A percentile compares a stretch with the other conserved stretches of the same genome.
phyloP scores from a whole-genome alignment of 2,888 invertebrate genomes.

The Trichogramma dendrolimi region DNA sequence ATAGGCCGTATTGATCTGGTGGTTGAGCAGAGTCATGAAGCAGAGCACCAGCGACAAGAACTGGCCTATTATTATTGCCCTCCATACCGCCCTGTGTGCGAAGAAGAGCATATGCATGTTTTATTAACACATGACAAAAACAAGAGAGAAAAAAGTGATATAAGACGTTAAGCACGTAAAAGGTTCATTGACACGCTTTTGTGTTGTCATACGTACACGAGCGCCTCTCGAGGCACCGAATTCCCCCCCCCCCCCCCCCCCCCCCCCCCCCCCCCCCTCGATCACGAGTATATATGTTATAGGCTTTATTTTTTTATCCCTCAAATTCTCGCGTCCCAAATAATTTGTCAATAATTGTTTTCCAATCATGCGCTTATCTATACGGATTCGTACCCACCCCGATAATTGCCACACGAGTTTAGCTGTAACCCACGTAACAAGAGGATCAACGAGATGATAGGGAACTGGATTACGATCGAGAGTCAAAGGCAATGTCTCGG shows the following conservation, averaged over 20 bases:
- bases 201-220: not conserved
- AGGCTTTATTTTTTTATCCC: too few species aligned
- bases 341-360: too few species aligned
- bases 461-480: too few species aligned
- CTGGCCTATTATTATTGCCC: conserved; percentile 70
- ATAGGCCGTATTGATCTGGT: conserved; percentile 65
- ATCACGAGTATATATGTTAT: too few species aligned
- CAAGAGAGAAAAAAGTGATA: too few species aligned
- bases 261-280: not conserved
- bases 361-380: too few species aligned
- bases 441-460: too few species aligned
- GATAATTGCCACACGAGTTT: too few species aligned
- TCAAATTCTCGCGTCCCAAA: too few species aligned
- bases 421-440: too few species aligned
- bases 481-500: too few species aligned
- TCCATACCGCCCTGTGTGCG: conserved; percentile 64
- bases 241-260: not conserved
- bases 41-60: conserved; percentile 72
- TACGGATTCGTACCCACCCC: too few species aligned
- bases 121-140: not conserved
- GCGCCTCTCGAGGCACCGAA: not conserved
- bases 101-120: not conserved
- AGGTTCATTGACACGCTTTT: not conserved
- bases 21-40: conserved; percentile 71
- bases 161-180: not conserved